A percentile compares a stretch with the other conserved stretches of the same genome.
Conservation (phyloP, 2,797 vertebrate genomes). For the Lates japonicus region DNA sequence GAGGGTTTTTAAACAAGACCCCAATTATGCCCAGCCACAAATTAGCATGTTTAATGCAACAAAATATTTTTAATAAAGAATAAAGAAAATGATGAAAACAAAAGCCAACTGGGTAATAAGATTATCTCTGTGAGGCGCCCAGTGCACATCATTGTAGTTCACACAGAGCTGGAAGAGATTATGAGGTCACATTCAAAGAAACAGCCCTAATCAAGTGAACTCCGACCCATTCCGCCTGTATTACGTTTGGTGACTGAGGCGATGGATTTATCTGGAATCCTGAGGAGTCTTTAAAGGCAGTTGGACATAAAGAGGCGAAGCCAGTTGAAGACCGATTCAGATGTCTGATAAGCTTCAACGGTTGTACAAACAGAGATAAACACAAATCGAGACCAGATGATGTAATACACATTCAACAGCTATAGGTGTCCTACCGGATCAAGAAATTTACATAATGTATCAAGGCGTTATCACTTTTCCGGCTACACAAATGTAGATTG, state of each 20-base stretch:
- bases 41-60: conserved; percentile 86
- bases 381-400: conserved; percentile 77
- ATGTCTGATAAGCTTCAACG: conserved; percentile 75
- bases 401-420: conserved; percentile 66
- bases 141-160: conserved; percentile 82
- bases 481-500: conserved; percentile 42
- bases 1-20: conserved; percentile 83
- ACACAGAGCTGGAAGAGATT: conserved; percentile 84
- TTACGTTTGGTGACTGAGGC: conserved; percentile 80
- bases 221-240: conserved; percentile 84
- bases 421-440: conserved; percentile 72
- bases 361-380: conserved; percentile 80
- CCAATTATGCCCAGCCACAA: conserved; percentile 84
- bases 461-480: conserved; percentile 33
- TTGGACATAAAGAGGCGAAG: conserved; percentile 75
- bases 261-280: conserved; percentile 80
- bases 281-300: conserved; percentile 81
- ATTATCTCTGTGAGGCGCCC: conserved; percentile 84
- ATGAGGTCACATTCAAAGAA: conserved; percentile 85
- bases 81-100: conserved; percentile 85
- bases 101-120: conserved; percentile 86
- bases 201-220: conserved; percentile 84
- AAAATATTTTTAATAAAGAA: conserved; percentile 87
- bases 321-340: conserved; percentile 83
- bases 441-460: conserved; percentile 57